Conservation (phyloP, 1,140 invertebrate genomes). For the Drosophila athabasca region DNA sequence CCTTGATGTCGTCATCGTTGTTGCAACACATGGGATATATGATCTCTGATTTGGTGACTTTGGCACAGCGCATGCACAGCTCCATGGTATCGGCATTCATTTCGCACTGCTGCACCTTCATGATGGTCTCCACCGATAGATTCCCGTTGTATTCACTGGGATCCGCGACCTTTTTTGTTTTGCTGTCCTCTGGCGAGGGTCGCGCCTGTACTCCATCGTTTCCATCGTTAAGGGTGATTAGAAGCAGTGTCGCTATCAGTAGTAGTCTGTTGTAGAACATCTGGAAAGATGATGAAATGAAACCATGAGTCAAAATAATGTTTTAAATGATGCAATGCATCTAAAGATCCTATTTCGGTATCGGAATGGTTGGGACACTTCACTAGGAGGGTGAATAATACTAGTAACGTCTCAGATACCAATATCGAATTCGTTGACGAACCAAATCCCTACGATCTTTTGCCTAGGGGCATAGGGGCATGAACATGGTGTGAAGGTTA, state of each 20-base stretch:
- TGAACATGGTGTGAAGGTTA: too few species aligned
- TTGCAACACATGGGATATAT: constrained; percentile 84
- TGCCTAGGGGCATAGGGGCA: too few species aligned
- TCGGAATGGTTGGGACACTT: too few species aligned
- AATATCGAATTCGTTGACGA: too few species aligned
- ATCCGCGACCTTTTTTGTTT: constrained; percentile 25
- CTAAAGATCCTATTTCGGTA: too few species aligned
- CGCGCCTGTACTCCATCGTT: constrained; percentile 15
- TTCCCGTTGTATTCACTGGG: constrained; percentile 69
- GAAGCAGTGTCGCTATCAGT: background rate
- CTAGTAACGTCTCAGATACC: too few species aligned
- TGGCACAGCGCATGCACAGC: constrained; percentile 84
- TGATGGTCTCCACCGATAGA: constrained; percentile 62
- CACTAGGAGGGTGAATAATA: too few species aligned
- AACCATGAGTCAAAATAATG: constrained; percentile 9
- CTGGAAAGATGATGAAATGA: constrained; percentile 23
- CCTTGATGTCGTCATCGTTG: constrained; percentile 81
- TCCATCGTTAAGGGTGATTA: constrained; percentile 7
- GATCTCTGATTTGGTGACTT: constrained; percentile 84
- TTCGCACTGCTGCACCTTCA: constrained; percentile 75
- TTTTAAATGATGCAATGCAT: background rate
- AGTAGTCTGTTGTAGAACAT: constrained; percentile 42
- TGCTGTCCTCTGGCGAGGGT: constrained; percentile 37
- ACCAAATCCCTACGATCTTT: too few species aligned
- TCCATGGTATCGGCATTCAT: constrained; percentile 70